A percentile compares a stretch with the other conserved stretches of the same genome.
Conservation (phyloP, 2,797 vertebrate genomes). For the Lacerta bilineata region DNA sequence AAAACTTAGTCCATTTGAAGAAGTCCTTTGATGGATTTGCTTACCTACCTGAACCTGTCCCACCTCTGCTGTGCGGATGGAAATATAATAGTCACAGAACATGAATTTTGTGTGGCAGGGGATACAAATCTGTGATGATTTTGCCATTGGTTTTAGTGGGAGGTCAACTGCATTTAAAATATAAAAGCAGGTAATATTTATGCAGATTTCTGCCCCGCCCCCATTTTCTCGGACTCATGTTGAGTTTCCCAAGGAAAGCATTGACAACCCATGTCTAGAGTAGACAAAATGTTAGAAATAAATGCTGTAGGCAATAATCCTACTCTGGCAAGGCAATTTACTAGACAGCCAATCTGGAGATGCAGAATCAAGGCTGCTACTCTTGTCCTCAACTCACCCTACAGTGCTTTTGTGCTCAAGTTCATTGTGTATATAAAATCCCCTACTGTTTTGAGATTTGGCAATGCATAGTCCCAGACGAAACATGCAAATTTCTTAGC, state of each 20-base stretch:
- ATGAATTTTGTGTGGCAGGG: background rate
- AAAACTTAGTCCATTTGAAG: background rate
- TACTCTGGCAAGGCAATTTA: slow-evolving; percentile 52
- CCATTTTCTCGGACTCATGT: background rate
- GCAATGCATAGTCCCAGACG: slow-evolving; percentile 46
- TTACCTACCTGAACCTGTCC: background rate
- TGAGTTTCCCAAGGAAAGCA: accelerated
- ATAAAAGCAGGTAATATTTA: background rate
- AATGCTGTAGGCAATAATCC: slow-evolving; percentile 49
- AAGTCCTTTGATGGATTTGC: background rate
- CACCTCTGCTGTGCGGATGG: no score
- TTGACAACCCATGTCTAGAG: slow-evolving; percentile 21
- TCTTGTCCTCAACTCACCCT: slow-evolving; percentile 74
- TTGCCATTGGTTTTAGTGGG: background rate
- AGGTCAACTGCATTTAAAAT: slow-evolving; percentile 3
- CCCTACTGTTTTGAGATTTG: slow-evolving; percentile 29
- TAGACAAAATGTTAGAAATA: slow-evolving; percentile 46
- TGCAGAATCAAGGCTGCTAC: slow-evolving; percentile 53
- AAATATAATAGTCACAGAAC: background rate
- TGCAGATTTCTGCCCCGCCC: background rate
- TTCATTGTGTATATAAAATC: slow-evolving; percentile 62
- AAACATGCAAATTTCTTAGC: background rate
- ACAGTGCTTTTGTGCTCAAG: slow-evolving; percentile 59
- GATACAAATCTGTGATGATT: background rate
- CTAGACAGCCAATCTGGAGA: slow-evolving; percentile 55